Conservation (phyloP, 1,140 invertebrate genomes). For the Drosophila auraria region DNA sequence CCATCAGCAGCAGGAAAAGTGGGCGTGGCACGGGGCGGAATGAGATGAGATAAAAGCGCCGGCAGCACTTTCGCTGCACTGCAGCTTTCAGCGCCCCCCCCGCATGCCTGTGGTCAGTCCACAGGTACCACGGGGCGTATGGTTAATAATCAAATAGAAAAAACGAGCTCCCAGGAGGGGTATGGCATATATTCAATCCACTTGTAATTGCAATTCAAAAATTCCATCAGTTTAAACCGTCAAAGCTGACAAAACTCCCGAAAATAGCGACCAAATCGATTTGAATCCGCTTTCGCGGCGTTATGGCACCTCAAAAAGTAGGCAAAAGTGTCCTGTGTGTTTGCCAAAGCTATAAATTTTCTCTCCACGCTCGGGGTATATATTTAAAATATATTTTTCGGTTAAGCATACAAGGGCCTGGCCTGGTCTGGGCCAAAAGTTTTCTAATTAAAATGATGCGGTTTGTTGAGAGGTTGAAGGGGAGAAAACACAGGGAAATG, state of each 20-base stretch:
- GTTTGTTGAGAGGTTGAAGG: conserved; percentile 46
- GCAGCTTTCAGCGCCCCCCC: not conserved
- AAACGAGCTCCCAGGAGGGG: not conserved
- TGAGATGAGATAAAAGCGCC: conserved; percentile 38
- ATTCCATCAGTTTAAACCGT: not conserved
- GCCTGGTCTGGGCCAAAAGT: conserved; percentile 50
- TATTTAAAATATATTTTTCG: conserved; percentile 30
- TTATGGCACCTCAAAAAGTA: conserved; percentile 41
- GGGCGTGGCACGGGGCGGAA: conserved; percentile 6
- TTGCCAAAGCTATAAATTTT: conserved; percentile 26
- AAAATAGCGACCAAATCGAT: not conserved
- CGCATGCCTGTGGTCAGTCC: conserved; percentile 14
- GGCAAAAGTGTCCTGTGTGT: conserved; percentile 42
- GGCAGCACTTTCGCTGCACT: conserved; percentile 48
- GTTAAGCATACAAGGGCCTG: conserved; percentile 28
- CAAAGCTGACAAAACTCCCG: too few relatives aligned
- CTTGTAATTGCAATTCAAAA: conserved; percentile 21
- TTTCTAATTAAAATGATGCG: conserved; percentile 81
- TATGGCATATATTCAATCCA: conserved; percentile 14
- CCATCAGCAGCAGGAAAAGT: conserved; percentile 64
- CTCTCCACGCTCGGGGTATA: not conserved
- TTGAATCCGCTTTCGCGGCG: conserved; percentile 13
- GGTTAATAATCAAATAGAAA: conserved; percentile 51
- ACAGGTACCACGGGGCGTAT: conserved; percentile 57
- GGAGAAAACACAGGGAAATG: not conserved